These are phyloP conservation scores for Etheostoma nigrum DNA, from an alignment of 2,797 vertebrate genomes.

Conservation along the genomic window DNA sequence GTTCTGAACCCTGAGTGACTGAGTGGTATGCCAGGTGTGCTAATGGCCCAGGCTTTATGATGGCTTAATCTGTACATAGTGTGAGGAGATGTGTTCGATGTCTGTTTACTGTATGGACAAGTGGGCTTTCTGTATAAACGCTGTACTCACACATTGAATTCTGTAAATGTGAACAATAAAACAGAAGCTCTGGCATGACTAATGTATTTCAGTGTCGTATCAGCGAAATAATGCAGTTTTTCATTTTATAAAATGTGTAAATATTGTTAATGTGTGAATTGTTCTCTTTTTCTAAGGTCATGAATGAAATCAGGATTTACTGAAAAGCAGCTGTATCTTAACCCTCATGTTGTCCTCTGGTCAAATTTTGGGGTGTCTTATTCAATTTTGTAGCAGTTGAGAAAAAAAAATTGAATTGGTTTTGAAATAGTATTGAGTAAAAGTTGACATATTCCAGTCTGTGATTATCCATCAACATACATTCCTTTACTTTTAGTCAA, in stretches of 20 bases:
- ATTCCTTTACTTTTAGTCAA: no score
- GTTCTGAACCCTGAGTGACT: slow-evolving; percentile 50
- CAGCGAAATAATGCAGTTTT: background rate
- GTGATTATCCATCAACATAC: no score
- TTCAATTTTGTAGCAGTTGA: no score
- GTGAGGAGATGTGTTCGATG: slow-evolving; percentile 66
- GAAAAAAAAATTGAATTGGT: no score
- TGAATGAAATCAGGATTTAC: background rate
- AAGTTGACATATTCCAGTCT: no score
- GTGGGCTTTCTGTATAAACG: slow-evolving; percentile 74
- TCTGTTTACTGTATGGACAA: slow-evolving; percentile 71
- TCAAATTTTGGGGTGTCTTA: no score
- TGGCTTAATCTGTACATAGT: slow-evolving; percentile 76
- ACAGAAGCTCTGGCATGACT: slow-evolving; percentile 71
- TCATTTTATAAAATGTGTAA: background rate
- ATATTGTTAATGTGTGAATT: background rate
- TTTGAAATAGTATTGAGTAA: no score
- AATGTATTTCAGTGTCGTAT: slow-evolving; percentile 11
- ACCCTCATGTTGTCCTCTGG: no score
- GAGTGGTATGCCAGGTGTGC: slow-evolving; percentile 50
- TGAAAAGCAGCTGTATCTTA: background rate
- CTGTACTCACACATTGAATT: slow-evolving; percentile 75
- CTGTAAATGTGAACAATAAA: slow-evolving; percentile 86
- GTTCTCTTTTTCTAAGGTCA: background rate
- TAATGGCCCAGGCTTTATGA: slow-evolving; percentile 67